A percentile compares a stretch with the other conserved stretches of the same genome.
Conservation (phyloP, 2,797 vertebrate species). For the Ciconia nigra region DNA sequence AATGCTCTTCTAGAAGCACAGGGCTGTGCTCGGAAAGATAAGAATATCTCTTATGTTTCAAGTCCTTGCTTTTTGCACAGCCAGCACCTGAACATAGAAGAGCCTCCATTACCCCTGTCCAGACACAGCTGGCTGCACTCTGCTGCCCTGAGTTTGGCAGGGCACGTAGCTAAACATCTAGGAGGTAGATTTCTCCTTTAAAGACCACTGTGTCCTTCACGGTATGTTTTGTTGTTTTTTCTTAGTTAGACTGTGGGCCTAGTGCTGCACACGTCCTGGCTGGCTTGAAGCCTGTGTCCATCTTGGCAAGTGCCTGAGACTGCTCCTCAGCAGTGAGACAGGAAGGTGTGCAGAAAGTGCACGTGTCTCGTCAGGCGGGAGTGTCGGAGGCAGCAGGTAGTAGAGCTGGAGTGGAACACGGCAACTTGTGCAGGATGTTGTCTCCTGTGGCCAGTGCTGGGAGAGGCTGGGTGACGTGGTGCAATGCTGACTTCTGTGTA, state of each 20-base stretch:
- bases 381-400: background rate
- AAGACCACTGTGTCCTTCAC: background rate
- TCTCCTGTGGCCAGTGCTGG: background rate
- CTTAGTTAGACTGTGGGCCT: background rate
- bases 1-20: background rate
- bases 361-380: accelerated
- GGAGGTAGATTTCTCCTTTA: background rate
- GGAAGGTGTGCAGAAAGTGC: accelerated
- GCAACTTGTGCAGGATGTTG: background rate
- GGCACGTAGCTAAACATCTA: background rate
- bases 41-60: background rate
- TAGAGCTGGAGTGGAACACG: background rate
- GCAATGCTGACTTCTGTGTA: background rate
- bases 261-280: background rate
- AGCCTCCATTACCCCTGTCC: background rate
- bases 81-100: background rate
- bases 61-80: background rate
- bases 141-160: background rate
- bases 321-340: background rate
- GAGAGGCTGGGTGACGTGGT: background rate
- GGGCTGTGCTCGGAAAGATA: background rate
- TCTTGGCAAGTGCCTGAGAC: background rate
- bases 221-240: background rate
- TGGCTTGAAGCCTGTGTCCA: background rate
- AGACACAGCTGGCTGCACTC: background rate